Percentiles rank a stretch among this genome's conserved stretches.
Conservation (phyloP, 2,888 invertebrate species). For the Tethea ocularis region DNA sequence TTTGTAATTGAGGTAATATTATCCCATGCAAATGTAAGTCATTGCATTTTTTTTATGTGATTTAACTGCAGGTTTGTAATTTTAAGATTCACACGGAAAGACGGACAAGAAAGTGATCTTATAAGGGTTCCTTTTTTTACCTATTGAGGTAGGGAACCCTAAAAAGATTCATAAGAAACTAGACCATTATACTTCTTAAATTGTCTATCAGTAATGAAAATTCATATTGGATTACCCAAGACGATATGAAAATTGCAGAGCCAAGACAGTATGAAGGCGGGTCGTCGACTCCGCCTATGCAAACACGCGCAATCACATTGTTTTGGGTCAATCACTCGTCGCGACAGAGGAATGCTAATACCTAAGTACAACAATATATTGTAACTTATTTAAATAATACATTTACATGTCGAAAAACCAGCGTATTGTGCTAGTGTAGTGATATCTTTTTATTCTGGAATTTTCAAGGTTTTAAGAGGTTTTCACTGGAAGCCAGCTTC, state of each 20-base stretch:
- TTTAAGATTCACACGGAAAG: too few species aligned
- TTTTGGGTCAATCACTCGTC: slow-evolving; percentile 56
- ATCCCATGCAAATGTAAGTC: too few species aligned
- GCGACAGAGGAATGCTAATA: slow-evolving; percentile 44
- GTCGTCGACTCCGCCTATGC: slow-evolving; percentile 37
- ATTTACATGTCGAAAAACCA: not conserved
- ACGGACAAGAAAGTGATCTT: too few species aligned
- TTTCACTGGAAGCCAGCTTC: too few species aligned
- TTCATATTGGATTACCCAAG: not conserved
- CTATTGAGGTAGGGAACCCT: not conserved
- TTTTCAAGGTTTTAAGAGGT: not conserved
- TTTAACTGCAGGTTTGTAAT: too few species aligned
- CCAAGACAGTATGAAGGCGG: slow-evolving; percentile 16
- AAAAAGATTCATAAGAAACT: too few species aligned
- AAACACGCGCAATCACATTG: slow-evolving; percentile 48
- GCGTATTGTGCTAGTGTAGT: not conserved
- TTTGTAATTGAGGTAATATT: too few species aligned
- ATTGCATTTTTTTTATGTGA: too few species aligned
- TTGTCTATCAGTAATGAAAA: too few species aligned
- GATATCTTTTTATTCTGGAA: not conserved
- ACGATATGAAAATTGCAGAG: slow-evolving; percentile 18
- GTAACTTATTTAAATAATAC: slow-evolving; percentile 15
- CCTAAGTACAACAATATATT: slow-evolving; percentile 16
- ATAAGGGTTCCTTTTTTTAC: too few species aligned
- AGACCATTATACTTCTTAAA: too few species aligned